These are phyloP conservation scores for Fundulus diaphanus DNA, from an alignment of 2,797 vertebrate genomes.

Conservation along the genomic window DNA sequence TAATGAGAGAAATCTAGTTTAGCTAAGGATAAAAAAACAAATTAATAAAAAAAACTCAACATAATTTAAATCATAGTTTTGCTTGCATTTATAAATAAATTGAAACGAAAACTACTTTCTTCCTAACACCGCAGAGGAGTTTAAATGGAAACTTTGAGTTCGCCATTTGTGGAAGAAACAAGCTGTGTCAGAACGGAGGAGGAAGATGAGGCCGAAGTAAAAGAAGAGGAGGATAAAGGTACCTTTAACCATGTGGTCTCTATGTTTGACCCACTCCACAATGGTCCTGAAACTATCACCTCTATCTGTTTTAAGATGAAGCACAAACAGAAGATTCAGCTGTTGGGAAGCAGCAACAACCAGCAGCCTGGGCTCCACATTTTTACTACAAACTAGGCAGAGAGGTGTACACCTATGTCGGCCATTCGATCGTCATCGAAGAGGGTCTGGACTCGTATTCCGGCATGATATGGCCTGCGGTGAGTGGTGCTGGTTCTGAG, in stretches of 20 bases:
- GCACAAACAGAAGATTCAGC: slow-evolving; percentile 20
- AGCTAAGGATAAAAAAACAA: background rate
- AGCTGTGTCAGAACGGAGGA: background rate
- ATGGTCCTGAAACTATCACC: background rate
- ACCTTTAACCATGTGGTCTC: background rate
- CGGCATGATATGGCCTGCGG: slow-evolving; percentile 89
- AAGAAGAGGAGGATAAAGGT: slow-evolving; percentile 32
- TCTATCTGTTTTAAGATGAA: slow-evolving; percentile 32
- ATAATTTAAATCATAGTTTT: background rate
- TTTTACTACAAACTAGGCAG: slow-evolving; percentile 76
- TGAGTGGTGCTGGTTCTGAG: slow-evolving; percentile 68
- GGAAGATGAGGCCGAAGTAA: slow-evolving; percentile 6
- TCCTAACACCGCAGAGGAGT: slow-evolving; percentile 3
- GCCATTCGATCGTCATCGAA: slow-evolving; percentile 84
- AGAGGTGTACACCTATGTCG: slow-evolving; percentile 83
- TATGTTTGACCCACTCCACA: background rate
- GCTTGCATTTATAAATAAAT: background rate
- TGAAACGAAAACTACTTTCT: background rate
- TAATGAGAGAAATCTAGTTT: no score
- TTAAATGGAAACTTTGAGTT: slow-evolving; percentile 42
- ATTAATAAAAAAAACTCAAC: background rate
- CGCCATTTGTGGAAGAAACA: slow-evolving; percentile 24
- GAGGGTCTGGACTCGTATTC: slow-evolving; percentile 87
- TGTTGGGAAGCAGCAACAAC: slow-evolving; percentile 8
- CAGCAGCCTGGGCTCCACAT: slow-evolving; percentile 75